phyloP scores from a whole-genome alignment of 2,113 vertebrate species.

The Cyprinus carpio region DNA sequence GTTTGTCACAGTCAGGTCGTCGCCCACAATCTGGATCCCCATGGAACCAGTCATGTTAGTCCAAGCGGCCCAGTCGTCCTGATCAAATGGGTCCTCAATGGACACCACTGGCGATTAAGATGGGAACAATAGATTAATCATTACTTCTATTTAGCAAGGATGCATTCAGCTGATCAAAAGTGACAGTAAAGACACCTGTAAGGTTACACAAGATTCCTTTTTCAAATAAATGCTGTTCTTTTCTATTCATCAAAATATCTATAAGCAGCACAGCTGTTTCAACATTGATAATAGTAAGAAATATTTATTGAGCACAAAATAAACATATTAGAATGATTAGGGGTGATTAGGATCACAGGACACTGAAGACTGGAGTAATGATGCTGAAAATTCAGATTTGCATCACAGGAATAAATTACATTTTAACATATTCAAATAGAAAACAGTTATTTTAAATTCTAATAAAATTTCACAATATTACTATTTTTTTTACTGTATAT shows the following conservation, averaged over 20 bases:
- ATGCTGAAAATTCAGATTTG: background rate
- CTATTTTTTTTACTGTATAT: too few relatives aligned
- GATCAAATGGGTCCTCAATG: conserved; percentile 96
- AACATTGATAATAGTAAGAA: too few relatives aligned
- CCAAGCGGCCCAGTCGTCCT: conserved; percentile 96
- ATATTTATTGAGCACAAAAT: too few relatives aligned
- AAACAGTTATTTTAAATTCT: too few relatives aligned
- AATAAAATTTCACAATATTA: too few relatives aligned
- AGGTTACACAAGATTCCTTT: background rate
- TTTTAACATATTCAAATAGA: too few relatives aligned
- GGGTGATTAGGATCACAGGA: background rate
- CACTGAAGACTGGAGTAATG: background rate
- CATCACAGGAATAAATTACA: background rate
- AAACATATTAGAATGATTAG: background rate
- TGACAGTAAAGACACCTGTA: background rate
- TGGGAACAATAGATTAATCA: background rate
- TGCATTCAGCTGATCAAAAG: background rate
- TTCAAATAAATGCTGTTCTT: background rate
- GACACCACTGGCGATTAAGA: conserved; percentile 82
- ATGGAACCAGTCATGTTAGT: conserved; percentile 88
- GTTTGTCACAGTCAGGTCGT: conserved; percentile 94
- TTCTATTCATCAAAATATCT: background rate
- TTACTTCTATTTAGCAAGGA: background rate
- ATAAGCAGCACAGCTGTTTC: too few relatives aligned
- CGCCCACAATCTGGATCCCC: conserved; percentile 94